Conservation (phyloP, 92 coral and sea anemone genomes). For the Phenganax marumi region DNA sequence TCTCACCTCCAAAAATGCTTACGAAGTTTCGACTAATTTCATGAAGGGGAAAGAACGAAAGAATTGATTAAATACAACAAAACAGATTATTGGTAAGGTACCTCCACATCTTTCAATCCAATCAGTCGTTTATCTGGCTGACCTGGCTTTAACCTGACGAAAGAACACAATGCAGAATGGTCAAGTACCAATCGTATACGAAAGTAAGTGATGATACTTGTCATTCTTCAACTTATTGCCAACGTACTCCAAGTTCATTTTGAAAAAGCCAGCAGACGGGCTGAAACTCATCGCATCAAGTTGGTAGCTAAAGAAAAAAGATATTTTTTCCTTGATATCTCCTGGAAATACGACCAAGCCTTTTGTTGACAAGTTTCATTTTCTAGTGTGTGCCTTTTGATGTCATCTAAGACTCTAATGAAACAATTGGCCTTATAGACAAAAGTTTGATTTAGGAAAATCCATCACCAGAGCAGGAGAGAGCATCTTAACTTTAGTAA, state of each 20-base stretch:
- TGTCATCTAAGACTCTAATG: too few relatives aligned
- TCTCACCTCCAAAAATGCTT: too few relatives aligned
- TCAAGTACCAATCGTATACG: not conserved
- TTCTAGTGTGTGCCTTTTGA: not conserved
- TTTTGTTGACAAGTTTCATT: not conserved
- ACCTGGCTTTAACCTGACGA: conserved; percentile 70
- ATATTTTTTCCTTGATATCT: not conserved
- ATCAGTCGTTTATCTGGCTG: conserved; percentile 78
- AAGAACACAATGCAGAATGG: not conserved
- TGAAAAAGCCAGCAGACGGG: conserved; percentile 89
- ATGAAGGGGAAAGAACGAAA: too few relatives aligned
- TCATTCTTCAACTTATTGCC: too few relatives aligned
- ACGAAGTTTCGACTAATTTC: too few relatives aligned
- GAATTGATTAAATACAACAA: not conserved
- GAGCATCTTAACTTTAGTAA: too few relatives aligned
- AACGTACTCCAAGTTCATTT: conserved; percentile 64
- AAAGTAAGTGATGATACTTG: not conserved
- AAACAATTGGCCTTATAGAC: too few relatives aligned
- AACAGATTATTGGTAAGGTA: not conserved
- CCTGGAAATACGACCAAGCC: not conserved
- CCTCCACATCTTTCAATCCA: conserved; percentile 82
- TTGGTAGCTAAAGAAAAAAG: conserved; percentile 69
- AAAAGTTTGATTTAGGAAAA: too few relatives aligned
- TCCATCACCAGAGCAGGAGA: too few relatives aligned
- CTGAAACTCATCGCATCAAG: conserved; percentile 80